phyloP scores from a whole-genome alignment of 1,140 invertebrate species.

The Drosophila truncata region DNA sequence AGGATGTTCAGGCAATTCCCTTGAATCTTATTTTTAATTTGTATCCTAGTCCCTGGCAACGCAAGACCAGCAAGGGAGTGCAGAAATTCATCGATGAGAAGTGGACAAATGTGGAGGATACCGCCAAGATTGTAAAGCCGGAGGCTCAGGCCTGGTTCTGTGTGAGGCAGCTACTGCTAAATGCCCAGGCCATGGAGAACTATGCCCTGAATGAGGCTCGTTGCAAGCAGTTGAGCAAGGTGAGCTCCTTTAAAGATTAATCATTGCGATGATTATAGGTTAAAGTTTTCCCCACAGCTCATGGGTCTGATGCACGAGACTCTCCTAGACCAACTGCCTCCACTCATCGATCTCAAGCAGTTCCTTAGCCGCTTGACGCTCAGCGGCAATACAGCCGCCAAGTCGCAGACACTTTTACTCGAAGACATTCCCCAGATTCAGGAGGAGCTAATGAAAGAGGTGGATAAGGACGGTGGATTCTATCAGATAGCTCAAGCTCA shows the following conservation, averaged over 20 bases:
- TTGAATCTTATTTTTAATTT: background rate
- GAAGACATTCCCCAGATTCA: slow-evolving; percentile 87
- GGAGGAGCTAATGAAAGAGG: slow-evolving; percentile 83
- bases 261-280: background rate
- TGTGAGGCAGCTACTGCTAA: slow-evolving; percentile 89
- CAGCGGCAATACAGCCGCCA: slow-evolving; percentile 32
- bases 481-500: slow-evolving; percentile 87
- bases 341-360: slow-evolving; percentile 90
- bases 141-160: slow-evolving; percentile 92
- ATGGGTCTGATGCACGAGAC: slow-evolving; percentile 87
- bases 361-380: slow-evolving; percentile 87
- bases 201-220: slow-evolving; percentile 90
- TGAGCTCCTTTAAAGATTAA: background rate
- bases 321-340: slow-evolving; percentile 91
- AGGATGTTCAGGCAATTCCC: no score
- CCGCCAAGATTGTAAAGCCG: slow-evolving; percentile 87
- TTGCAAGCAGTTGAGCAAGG: slow-evolving; percentile 86
- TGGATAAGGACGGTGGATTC: slow-evolving; percentile 86
- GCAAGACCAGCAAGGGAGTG: slow-evolving; percentile 86
- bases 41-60: slow-evolving; percentile 88
- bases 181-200: slow-evolving; percentile 87
- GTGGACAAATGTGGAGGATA: slow-evolving; percentile 88
- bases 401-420: slow-evolving; percentile 85
- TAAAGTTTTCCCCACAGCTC: slow-evolving; percentile 17
- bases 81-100: slow-evolving; percentile 87